Percentiles rank a stretch among this genome's conserved stretches.
Conservation (phyloP, 2,888 invertebrate species). For the Sarcophaga caerulescens region DNA sequence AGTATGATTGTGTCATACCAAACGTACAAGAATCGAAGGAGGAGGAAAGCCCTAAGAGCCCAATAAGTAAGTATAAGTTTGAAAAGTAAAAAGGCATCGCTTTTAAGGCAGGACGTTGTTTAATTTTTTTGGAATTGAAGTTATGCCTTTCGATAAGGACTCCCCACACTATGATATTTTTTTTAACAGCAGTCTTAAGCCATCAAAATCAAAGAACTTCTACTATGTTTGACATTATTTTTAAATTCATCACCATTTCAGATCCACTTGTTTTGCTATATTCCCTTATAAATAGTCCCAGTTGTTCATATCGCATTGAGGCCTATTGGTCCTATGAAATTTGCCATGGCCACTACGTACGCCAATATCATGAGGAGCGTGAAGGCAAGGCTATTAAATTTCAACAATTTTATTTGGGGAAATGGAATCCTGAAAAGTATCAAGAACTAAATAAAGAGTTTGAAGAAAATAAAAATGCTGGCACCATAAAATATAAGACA, state of each 20-base stretch:
- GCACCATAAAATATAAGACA: slow-evolving; percentile 83
- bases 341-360: slow-evolving; percentile 94
- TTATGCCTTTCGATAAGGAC: no score
- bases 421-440: slow-evolving; percentile 86
- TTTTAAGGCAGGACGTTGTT: no score
- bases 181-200: no score
- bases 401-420: slow-evolving; percentile 93
- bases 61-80: slow-evolving; percentile 72
- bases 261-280: slow-evolving; percentile 89
- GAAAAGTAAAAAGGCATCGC: no score
- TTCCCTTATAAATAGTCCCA: slow-evolving; percentile 88
- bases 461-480: slow-evolving; percentile 82
- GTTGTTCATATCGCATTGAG: slow-evolving; percentile 93
- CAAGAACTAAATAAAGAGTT: slow-evolving; percentile 83
- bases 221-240: slow-evolving; percentile 11
- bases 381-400: slow-evolving; percentile 91
- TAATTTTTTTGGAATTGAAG: no score
- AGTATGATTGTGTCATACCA: slow-evolving; percentile 91
- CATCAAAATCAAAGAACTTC: no score
- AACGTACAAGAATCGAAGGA: slow-evolving; percentile 82
- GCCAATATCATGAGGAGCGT: slow-evolving; percentile 97
- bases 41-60: slow-evolving; percentile 77
- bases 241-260: slow-evolving; percentile 34
- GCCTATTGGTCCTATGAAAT: slow-evolving; percentile 98
- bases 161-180: no score